Evolutionary conservation across 2,888 invertebrate species (phyloP).

Genomic region (Andrena haemorrhoa): DNA sequence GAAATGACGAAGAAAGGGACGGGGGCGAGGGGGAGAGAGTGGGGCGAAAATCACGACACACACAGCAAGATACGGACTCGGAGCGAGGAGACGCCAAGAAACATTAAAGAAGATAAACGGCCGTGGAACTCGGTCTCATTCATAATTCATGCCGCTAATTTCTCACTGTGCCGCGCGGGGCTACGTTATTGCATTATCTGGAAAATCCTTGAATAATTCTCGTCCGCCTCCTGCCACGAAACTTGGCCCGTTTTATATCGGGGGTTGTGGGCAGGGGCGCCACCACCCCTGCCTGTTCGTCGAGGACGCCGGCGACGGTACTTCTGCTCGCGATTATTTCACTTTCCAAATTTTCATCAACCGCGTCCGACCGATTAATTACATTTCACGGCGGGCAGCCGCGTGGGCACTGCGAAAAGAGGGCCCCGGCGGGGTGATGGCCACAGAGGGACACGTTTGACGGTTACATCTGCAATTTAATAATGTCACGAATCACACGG

Average conservation of each 20-base stretch:
- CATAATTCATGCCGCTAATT: constrained; percentile 75
- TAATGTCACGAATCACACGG: constrained; percentile 60
- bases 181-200: constrained; percentile 73
- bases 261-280: neutral
- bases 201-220: constrained; percentile 74
- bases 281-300: neutral
- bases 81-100: constrained; percentile 53
- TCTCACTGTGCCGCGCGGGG: constrained; percentile 64
- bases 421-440: neutral
- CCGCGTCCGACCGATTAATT: neutral
- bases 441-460: constrained; percentile 3
- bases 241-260: constrained; percentile 21
- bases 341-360: constrained; percentile 16
- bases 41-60: constrained; percentile 37
- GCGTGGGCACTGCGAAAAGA: neutral
- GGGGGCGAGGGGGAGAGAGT: neutral
- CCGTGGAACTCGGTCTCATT: constrained; percentile 69
- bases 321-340: neutral
- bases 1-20: constrained; percentile 2
- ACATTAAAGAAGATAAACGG: constrained; percentile 75
- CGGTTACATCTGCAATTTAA: constrained; percentile 47
- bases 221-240: constrained; percentile 60
- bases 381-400: neutral
- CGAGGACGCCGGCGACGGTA: neutral
- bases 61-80: constrained; percentile 9